Evolutionary conservation across 2,888 invertebrate species (phyloP).

Genomic region (Nomada flava): DNA sequence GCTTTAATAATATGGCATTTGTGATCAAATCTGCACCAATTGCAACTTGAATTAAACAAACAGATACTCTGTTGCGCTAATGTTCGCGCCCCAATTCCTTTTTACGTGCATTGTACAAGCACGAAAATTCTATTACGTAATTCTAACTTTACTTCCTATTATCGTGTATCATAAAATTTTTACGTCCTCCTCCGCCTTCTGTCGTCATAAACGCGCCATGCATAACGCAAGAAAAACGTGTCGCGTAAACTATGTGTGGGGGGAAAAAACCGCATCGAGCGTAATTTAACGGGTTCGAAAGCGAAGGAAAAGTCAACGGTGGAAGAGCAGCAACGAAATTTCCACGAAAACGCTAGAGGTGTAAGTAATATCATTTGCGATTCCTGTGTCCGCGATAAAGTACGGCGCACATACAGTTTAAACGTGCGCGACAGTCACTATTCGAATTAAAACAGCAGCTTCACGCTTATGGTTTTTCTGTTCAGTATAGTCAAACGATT

Average conservation of each 20-base stretch:
- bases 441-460: constrained; percentile 17
- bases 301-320: background rate
- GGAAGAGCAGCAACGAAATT: background rate
- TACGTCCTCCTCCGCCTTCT: background rate
- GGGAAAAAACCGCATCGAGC: background rate
- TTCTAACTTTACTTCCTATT: background rate
- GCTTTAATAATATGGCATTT: no score
- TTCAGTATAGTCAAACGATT: background rate
- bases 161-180: constrained; percentile 5
- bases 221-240: constrained; percentile 1
- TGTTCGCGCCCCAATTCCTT: no score
- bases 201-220: background rate
- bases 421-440: background rate
- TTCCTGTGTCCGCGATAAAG: background rate
- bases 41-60: background rate
- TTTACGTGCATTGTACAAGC: no score
- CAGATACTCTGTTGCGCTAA: background rate
- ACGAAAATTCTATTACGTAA: background rate
- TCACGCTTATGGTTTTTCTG: background rate
- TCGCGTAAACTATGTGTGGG: background rate
- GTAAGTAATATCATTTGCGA: background rate
- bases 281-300: constrained; percentile 15
- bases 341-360: background rate
- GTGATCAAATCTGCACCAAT: no score
- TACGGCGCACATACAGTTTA: background rate